phyloP scores from a whole-genome alignment of 2,888 invertebrate species.

The Tachystola acroxantha region DNA sequence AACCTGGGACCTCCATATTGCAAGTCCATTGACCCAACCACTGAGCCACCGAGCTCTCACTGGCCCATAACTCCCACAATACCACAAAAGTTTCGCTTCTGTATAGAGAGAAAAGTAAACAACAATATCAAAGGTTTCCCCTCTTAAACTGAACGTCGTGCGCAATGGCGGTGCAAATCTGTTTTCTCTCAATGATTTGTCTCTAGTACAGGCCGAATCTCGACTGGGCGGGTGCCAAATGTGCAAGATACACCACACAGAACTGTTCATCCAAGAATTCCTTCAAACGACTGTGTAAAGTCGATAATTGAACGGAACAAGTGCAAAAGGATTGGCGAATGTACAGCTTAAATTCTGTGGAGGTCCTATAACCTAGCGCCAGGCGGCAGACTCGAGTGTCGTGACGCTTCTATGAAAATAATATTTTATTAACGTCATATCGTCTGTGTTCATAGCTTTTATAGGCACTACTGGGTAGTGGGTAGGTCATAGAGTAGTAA shows the following conservation, averaged over 20 bases:
- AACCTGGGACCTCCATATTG: too few species aligned
- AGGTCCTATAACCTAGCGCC: conserved; percentile 32
- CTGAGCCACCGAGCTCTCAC: too few species aligned
- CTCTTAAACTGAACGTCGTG: conserved; percentile 30
- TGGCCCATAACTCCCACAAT: too few species aligned
- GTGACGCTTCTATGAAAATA: conserved; percentile 65
- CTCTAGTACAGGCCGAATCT: conserved; percentile 66
- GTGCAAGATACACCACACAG: conserved; percentile 45
- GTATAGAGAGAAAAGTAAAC: conserved; percentile 25
- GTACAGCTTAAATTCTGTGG: conserved; percentile 57
- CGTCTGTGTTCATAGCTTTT: not conserved
- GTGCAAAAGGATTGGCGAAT: conserved; percentile 32
- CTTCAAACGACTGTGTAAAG: conserved; percentile 23
- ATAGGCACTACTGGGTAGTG: too few species aligned
- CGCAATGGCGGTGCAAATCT: conserved; percentile 67
- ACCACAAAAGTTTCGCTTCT: not conserved
- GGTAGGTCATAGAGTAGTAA: too few species aligned
- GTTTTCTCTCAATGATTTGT: conserved; percentile 75
- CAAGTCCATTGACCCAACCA: too few species aligned
- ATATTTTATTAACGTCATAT: conserved; percentile 59
- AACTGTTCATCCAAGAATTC: conserved; percentile 9
- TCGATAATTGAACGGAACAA: conserved; percentile 18
- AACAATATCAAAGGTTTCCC: conserved; percentile 56
- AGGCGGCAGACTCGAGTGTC: conserved; percentile 46
- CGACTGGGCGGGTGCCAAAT: conserved; percentile 69